These are phyloP conservation scores for Dicrostonyx torquatus DNA, from an alignment of 2,797 vertebrate species.

Conservation along the genomic window DNA sequence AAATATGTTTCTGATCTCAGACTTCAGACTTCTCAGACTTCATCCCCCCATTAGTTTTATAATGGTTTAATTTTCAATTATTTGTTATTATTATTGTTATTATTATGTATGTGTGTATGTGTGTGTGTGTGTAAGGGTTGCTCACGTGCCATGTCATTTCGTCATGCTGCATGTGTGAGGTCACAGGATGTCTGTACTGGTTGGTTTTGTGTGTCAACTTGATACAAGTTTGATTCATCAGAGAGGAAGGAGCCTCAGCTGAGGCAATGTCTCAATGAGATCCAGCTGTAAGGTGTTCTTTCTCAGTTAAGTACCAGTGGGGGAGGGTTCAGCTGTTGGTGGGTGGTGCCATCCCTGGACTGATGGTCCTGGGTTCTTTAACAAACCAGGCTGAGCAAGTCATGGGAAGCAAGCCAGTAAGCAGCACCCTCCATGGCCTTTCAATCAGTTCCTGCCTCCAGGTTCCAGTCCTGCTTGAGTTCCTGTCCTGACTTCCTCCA, in stretches of 20 bases:
- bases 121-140: neutral
- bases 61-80: neutral
- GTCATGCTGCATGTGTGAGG: neutral
- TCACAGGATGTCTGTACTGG: neutral
- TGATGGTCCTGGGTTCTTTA: neutral
- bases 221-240: neutral
- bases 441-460: neutral
- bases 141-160: neutral
- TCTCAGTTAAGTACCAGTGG: neutral
- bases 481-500: neutral
- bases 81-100: neutral
- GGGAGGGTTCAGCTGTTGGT: neutral
- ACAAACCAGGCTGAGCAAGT: neutral
- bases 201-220: neutral
- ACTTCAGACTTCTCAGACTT: neutral
- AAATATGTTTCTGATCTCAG: neutral
- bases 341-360: neutral
- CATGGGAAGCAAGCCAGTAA: neutral
- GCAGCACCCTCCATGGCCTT: neutral
- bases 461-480: neutral
- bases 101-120: neutral
- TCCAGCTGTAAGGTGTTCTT: neutral
- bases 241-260: neutral
- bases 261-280: neutral
- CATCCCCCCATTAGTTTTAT: neutral